Base-by-base conservation (phyloP, 2,113 vertebrate species). In the Scophthalmus maximus region DNA sequence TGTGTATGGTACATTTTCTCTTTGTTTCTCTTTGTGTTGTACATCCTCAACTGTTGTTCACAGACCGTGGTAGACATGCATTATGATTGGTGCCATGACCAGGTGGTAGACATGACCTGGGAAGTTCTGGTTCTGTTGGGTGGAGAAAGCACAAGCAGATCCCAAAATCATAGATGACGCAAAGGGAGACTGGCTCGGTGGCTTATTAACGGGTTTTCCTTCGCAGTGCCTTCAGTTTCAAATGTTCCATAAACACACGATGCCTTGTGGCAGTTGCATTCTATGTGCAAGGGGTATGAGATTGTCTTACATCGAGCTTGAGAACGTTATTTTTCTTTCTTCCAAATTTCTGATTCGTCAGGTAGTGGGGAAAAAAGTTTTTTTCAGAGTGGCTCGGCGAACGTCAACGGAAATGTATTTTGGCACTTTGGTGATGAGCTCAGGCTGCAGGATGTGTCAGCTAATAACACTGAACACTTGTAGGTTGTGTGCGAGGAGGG, bases 381-480 rank as follows among this genome's bases (percentile, higher is more conserved):
- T 55, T 66, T 42, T 5, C 20, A 74, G 26, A 42, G 22, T 22
- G n/a, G 3, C 50, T 47, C 20, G 32, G 42, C 6, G 0, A 60
- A 68, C 67, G 62, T 76, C 74, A 55, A 47, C 64, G 58, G 4
- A 80, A 82, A 80, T 59, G 32, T 42, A 52, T 55, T 74, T n/a
- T 71, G 56, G 57, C 52, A 74, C 40, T 51, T n/a, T 17, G 40
- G 23, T 23, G 53, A 83, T 42, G 26, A 70, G 53, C 57, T 68
- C 76, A 62, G 62, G 34, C 77, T 61, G 62, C 76, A 77, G 53
- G 32, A 68, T 65, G 49, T 40, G 50, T 40, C 67, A 42, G 25
- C 30, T 56, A 58, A 70, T 58, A 82, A 69, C 50, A 53, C 1
- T 59, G 22, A 79, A 73, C 30, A 5, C 11, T 29, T 51, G 27